Conservation (phyloP, 2,113 vertebrate species). For the Xiphophorus hellerii region DNA sequence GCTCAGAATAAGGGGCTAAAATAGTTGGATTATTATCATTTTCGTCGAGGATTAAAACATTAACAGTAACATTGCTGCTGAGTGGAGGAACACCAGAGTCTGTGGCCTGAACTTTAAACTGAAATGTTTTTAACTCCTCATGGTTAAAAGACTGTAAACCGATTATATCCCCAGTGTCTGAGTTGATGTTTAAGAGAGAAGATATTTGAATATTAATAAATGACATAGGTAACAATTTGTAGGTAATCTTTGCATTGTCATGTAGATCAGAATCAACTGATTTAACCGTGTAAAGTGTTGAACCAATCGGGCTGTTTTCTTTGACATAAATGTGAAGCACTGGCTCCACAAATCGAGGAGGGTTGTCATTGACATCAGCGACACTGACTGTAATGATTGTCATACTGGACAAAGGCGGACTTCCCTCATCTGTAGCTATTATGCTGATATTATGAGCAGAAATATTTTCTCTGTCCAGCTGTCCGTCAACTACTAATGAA, state of each 20-base stretch:
- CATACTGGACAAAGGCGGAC: conserved; percentile 76
- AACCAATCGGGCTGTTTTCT: conserved; percentile 83
- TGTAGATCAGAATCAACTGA: conserved; percentile 81
- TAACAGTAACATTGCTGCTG: background rate
- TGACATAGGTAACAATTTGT: conserved; percentile 71
- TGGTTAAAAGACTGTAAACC: conserved; percentile 58
- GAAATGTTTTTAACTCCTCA: conserved; percentile 68
- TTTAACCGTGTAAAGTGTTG: conserved; percentile 74
- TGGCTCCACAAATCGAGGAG: conserved; percentile 77
- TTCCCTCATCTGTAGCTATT: conserved; percentile 81
- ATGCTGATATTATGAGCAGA: conserved; percentile 82
- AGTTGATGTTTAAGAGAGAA: conserved; percentile 79
- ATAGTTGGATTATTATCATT: background rate
- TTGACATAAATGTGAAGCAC: conserved; percentile 77
- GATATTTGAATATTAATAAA: conserved; percentile 65
- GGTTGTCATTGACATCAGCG: conserved; percentile 89
- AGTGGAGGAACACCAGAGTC: conserved; percentile 74
- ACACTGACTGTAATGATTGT: conserved; percentile 74
- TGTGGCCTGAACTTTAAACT: conserved; percentile 81
- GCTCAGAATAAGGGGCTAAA: background rate
- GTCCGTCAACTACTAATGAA: conserved; percentile 81
- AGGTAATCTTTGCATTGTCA: conserved; percentile 80
- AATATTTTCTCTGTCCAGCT: conserved; percentile 84
- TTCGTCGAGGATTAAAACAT: background rate
- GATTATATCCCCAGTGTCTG: conserved; percentile 12